A percentile compares a stretch with the other conserved stretches of the same genome.
phyloP scores from a whole-genome alignment of 2,888 invertebrate genomes.

The Cephus rjabovi region DNA sequence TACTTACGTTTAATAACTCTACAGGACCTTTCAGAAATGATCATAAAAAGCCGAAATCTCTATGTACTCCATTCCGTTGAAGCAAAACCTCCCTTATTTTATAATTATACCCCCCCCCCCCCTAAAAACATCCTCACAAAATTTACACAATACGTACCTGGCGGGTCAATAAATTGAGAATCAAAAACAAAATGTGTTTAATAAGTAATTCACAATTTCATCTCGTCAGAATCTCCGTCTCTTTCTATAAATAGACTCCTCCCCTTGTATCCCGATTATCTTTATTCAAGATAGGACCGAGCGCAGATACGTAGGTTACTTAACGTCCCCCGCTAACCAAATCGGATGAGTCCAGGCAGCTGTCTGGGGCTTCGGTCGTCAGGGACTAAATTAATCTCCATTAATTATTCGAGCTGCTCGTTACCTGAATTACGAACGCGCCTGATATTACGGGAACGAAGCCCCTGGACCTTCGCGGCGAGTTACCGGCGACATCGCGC shows the following conservation, averaged over 20 bases:
- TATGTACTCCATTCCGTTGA: neutral
- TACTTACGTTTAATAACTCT: neutral
- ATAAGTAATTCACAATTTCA: neutral
- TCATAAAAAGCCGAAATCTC: neutral
- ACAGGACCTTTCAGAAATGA: neutral
- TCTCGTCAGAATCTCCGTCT: neutral
- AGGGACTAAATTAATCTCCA: constrained; percentile 9
- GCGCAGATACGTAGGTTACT: neutral
- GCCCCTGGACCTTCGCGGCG: neutral
- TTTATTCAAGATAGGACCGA: neutral
- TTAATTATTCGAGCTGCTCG: constrained; percentile 8
- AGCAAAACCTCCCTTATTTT: neutral
- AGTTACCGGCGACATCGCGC: neutral
- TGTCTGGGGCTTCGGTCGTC: constrained; percentile 6
- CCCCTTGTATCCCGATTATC: neutral
- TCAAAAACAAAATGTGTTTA: neutral
- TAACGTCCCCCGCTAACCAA: neutral
- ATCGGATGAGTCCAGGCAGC: neutral
- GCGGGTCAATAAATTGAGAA: neutral
- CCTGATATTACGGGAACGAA: neutral
- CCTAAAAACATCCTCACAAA: neutral
- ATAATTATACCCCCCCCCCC: neutral
- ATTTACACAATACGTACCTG: neutral
- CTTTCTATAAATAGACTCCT: neutral
- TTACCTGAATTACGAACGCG: constrained; percentile 8